Conservation (phyloP, 2,113 vertebrate genomes). For the Chloropsis hardwickii region DNA sequence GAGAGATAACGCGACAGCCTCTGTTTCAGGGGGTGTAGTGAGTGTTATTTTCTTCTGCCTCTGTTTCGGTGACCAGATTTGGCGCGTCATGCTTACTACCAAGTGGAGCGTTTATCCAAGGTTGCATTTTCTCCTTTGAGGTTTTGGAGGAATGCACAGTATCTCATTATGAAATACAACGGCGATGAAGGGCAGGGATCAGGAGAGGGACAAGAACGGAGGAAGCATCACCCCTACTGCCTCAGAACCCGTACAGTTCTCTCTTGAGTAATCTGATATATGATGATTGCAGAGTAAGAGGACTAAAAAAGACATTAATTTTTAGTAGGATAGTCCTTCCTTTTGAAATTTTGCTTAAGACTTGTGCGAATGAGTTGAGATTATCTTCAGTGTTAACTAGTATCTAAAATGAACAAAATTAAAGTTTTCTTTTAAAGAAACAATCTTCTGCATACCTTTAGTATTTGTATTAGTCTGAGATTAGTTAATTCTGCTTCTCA, state of each 20-base stretch:
- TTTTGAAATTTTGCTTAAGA: neutral
- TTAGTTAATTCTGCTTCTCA: neutral
- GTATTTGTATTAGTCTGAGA: neutral
- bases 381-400: neutral
- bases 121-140: fast-evolving
- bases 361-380: neutral
- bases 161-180: fast-evolving
- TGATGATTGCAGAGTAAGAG: neutral
- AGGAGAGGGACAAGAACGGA: neutral
- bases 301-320: neutral
- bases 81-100: fast-evolving
- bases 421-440: neutral
- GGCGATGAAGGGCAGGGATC: neutral
- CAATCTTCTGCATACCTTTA: neutral
- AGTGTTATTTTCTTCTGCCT: fast-evolving
- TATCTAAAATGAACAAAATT: neutral
- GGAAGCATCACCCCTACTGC: neutral
- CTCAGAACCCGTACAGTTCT: fast-evolving
- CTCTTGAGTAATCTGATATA: no score
- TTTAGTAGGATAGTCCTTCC: neutral
- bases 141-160: fast-evolving
- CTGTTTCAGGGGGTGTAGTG: fast-evolving
- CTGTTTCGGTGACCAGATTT: neutral
- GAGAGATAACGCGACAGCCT: neutral
- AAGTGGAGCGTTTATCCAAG: neutral